A percentile compares a stretch with the other conserved stretches of the same genome.
phyloP scores from a whole-genome alignment of 2,113 vertebrate species.

The Boleophthalmus pectinirostris region DNA sequence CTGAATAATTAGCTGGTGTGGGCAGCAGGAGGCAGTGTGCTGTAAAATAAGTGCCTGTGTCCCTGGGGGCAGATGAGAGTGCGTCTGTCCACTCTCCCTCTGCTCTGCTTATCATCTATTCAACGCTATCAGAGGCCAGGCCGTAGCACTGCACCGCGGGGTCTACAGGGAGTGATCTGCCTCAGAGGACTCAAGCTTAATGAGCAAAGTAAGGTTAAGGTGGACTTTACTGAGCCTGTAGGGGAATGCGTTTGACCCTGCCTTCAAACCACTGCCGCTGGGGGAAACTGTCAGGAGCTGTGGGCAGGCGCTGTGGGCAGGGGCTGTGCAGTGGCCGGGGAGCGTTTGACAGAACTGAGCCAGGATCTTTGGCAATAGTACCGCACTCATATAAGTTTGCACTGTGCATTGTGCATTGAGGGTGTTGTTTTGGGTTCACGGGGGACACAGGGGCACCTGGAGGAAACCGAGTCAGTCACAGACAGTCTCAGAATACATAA shows the following conservation, averaged over 20 bases:
- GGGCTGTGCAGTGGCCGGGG: background rate
- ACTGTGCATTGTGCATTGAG: no score
- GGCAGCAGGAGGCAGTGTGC: conserved; percentile 68
- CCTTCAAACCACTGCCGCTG: background rate
- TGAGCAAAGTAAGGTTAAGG: conserved; percentile 9
- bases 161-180: conserved; percentile 22
- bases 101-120: conserved; percentile 54
- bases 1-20: conserved; percentile 71
- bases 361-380: background rate
- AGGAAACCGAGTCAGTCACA: no score
- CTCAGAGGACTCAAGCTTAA: conserved; percentile 23
- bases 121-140: conserved; percentile 37
- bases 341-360: background rate
- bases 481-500: no score
- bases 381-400: background rate
- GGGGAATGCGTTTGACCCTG: background rate
- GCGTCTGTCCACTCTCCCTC: conserved; percentile 61
- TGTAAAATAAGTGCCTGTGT: conserved; percentile 64
- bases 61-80: conserved; percentile 57
- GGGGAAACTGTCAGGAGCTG: background rate
- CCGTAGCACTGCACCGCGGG: conserved; percentile 17
- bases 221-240: background rate
- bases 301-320: background rate
- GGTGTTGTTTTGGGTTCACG: no score
- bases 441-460: no score